A percentile compares a stretch with the other conserved stretches of the same genome.
Conservation (phyloP, 2,113 vertebrate species). For the Oryzias celebensis region DNA sequence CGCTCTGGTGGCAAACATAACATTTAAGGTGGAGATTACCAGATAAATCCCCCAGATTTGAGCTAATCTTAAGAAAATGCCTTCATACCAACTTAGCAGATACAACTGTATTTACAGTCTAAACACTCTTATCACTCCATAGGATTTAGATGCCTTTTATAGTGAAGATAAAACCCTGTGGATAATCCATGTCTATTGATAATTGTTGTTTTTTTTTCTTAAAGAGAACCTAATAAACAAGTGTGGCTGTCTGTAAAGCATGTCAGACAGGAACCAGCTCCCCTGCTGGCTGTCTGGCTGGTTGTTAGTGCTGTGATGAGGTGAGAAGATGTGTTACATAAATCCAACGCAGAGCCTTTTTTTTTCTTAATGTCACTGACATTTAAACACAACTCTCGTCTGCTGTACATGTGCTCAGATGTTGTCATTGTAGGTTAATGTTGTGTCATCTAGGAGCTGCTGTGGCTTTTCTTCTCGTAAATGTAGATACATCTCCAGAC, state of each 20-base stretch:
- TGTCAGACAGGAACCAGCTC: constrained; percentile 44
- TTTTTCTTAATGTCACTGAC: not conserved
- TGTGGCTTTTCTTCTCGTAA: too few species aligned
- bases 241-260: constrained; percentile 30
- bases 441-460: not conserved
- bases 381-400: constrained; percentile 2
- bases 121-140: constrained; percentile 34
- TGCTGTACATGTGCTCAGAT: not conserved
- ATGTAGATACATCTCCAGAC: too few species aligned
- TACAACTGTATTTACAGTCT: constrained; percentile 29
- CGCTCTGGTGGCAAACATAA: constrained; percentile 14
- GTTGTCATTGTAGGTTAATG: not conserved
- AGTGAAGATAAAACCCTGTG: constrained; percentile 16
- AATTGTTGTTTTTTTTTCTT: constrained; percentile 22
- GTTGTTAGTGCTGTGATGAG: constrained; percentile 19
- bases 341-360: not conserved
- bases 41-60: constrained; percentile 52
- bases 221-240: constrained; percentile 21
- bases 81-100: constrained; percentile 26
- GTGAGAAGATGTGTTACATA: constrained; percentile 28
- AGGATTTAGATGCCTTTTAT: constrained; percentile 11
- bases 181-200: constrained; percentile 1
- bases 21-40: constrained; percentile 43
- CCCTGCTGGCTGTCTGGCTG: constrained; percentile 44
- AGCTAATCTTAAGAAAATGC: constrained; percentile 30